phyloP scores from a whole-genome alignment of 2,888 invertebrate genomes.

The Rambutsinella grinnellia region DNA sequence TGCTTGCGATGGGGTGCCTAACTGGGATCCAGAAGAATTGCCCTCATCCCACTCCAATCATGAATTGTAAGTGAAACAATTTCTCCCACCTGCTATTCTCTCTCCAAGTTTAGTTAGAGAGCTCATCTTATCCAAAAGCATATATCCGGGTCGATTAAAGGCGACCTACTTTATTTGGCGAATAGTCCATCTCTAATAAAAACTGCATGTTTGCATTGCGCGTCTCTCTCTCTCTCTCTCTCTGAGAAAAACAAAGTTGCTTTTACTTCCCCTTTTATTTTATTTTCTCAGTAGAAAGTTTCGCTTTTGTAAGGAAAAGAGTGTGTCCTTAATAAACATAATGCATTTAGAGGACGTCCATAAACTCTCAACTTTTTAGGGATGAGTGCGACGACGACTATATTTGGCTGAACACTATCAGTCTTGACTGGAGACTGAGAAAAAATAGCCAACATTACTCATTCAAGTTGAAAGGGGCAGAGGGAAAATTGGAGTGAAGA shows the following conservation, averaged over 20 bases:
- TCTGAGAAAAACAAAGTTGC: background rate
- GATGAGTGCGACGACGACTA: background rate
- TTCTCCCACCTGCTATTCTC: no score
- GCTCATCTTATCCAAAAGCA: no score
- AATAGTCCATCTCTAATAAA: no score
- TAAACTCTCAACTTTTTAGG: background rate
- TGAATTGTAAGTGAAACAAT: constrained; percentile 64
- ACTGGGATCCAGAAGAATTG: constrained; percentile 63
- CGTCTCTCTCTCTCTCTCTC: background rate
- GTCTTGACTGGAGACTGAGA: background rate
- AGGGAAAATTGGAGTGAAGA: constrained; percentile 5
- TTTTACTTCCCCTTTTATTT: background rate
- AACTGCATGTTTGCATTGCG: no score
- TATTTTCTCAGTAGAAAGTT: background rate
- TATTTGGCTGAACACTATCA: background rate
- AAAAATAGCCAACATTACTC: background rate
- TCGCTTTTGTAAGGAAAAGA: background rate
- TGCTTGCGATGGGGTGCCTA: constrained; percentile 63
- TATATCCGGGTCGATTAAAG: no score
- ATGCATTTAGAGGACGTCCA: background rate
- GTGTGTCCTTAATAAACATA: background rate
- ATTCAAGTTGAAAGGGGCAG: background rate
- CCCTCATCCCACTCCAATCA: constrained; percentile 56
- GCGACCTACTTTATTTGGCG: no score
- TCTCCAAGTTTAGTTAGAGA: no score